Conservation (phyloP, 2,888 invertebrate genomes). For the Neria commutata region DNA sequence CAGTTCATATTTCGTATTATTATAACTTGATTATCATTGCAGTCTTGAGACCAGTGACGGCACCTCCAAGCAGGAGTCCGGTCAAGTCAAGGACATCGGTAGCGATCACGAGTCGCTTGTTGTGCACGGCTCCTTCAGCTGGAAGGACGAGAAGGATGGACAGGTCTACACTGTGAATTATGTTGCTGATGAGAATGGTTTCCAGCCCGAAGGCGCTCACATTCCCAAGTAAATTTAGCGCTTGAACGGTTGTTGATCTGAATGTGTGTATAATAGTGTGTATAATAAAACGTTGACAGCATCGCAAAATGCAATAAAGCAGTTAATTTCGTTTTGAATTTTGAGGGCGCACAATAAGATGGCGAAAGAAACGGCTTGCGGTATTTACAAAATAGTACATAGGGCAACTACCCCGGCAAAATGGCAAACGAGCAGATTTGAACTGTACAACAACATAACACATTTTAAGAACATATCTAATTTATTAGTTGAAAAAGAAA, state of each 20-base stretch:
- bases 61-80: conserved; percentile 33
- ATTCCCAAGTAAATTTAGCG: conserved; percentile 34
- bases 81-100: conserved; percentile 32
- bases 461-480: too few species aligned
- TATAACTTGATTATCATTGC: background rate
- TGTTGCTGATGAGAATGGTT: conserved; percentile 52
- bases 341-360: too few species aligned
- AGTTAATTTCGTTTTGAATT: too few species aligned
- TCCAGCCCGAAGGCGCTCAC: conserved; percentile 53
- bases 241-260: background rate
- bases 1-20: background rate
- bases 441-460: too few species aligned
- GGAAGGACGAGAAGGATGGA: conserved; percentile 62
- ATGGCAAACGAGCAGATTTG: too few species aligned
- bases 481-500: too few species aligned
- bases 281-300: background rate
- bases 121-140: conserved; percentile 38
- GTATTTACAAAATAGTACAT: too few species aligned
- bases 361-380: too few species aligned
- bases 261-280: background rate
- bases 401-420: too few species aligned
- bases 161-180: conserved; percentile 63
- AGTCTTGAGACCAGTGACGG: conserved; percentile 41
- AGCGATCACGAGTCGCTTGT: conserved; percentile 35
- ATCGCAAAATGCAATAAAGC: too few species aligned